Base-by-base conservation (phyloP, 2,113 vertebrate species). In the Dasyornis broadbenti region DNA sequence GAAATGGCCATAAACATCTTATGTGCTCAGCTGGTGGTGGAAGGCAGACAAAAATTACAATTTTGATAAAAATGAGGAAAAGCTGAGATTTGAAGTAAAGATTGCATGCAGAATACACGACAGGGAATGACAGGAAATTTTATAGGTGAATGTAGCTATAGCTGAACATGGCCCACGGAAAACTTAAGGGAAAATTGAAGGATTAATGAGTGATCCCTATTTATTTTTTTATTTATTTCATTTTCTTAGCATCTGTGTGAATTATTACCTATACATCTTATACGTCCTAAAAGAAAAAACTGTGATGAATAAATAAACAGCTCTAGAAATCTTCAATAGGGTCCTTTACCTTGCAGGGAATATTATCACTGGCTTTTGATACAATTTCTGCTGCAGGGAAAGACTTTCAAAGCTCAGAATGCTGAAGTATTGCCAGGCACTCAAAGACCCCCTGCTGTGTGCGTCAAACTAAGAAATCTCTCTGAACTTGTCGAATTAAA, bases 401-500 rank as follows among this genome's bases (percentile, higher is more conserved):
- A 98, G 98, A 98, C 98, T 98, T 99, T 99, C 99, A 99, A 99
- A 99, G 99, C 97, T 98, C 96, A 94, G 95, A 98, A 98, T 97
- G 98, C 98, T 97, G 98, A 98, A 99, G 98, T 98, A 98, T 97
- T 96, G 98, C 98, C 98, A 97, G 94, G 95, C 97, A 95, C 98
- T 99, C 98, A 99, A 99, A 99, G 98, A 98, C 99, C 98, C 98
- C 99, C 99, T 96, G 98, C 98, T 95, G 98, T 96, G 98, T 76
- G 91, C 98, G 98, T 99, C 99, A 99, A 99, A 99, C 98, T 98
- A 98, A 98, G 98, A 99, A 98, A 98, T 99, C 98, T 98, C 98
- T 99, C 98, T 99, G 98, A 99, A 98, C 98, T 99, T 98, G 98
- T 98, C 98, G 98, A 99, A 99, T 99, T 99, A 99, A 99, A 98